Evolutionary conservation across 2,888 invertebrate species (phyloP).

Genomic region (Pandemis corylana): DNA sequence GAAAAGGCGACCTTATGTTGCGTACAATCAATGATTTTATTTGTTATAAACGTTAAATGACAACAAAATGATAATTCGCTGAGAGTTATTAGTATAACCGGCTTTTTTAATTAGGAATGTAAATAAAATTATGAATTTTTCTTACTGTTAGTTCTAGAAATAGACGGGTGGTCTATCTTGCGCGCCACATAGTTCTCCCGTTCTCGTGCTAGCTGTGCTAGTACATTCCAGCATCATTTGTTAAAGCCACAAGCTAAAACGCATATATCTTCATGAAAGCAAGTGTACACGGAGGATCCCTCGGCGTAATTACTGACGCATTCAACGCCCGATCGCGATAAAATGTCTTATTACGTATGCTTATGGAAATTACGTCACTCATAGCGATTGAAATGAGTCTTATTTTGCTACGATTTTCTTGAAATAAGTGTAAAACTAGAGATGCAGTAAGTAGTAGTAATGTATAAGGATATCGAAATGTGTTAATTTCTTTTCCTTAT

Average conservation of each 20-base stretch:
- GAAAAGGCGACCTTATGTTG: too few relatives aligned
- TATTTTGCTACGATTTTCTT: too few relatives aligned
- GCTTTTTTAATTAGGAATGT: too few relatives aligned
- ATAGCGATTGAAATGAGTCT: background rate
- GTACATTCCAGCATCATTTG: background rate
- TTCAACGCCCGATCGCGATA: slow-evolving; percentile 28
- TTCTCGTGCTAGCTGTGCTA: too few relatives aligned
- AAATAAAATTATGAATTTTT: too few relatives aligned
- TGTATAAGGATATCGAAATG: background rate
- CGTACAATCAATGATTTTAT: too few relatives aligned
- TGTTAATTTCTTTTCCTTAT: slow-evolving; percentile 16
- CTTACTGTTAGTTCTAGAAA: too few relatives aligned
- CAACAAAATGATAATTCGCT: too few relatives aligned
- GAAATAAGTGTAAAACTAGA: too few relatives aligned
- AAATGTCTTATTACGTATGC: slow-evolving; percentile 15
- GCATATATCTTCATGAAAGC: background rate
- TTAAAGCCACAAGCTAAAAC: slow-evolving; percentile 3
- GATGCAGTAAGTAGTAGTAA: background rate
- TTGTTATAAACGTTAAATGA: too few relatives aligned
- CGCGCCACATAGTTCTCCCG: background rate
- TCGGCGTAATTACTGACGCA: slow-evolving; percentile 23
- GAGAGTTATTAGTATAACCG: too few relatives aligned
- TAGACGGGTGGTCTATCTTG: too few relatives aligned
- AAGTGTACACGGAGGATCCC: background rate
- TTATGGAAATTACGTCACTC: background rate